Conservation (phyloP, 53 echinoderm and acorn worm genomes). For the Holothuria scabra region DNA sequence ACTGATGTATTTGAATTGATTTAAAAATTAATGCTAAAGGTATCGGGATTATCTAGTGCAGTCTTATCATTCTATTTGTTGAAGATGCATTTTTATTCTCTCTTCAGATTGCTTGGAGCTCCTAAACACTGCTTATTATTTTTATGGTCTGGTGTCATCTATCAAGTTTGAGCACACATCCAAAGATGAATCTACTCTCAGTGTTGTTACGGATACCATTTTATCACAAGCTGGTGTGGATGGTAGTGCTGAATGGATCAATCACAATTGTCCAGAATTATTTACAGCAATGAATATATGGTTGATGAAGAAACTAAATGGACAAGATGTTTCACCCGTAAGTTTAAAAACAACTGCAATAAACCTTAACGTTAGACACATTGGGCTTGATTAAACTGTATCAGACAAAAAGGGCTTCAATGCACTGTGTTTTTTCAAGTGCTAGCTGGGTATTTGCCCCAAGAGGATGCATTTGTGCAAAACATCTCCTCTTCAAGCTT, state of each 20-base stretch:
- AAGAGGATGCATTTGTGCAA: too few relatives aligned
- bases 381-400: too few relatives aligned
- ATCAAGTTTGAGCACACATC: conserved; percentile 1
- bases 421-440: too few relatives aligned
- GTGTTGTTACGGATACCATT: background rate
- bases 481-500: too few relatives aligned
- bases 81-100: background rate
- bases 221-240: background rate
- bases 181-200: conserved; percentile 4
- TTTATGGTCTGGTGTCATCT: background rate
- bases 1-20: too few relatives aligned
- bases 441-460: too few relatives aligned
- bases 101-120: conserved; percentile 4
- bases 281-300: conserved; percentile 75
- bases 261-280: conserved; percentile 75
- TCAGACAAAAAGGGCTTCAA: too few relatives aligned
- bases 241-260: conserved; percentile 63
- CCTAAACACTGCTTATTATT: background rate
- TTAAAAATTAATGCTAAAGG: too few relatives aligned
- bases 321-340: conserved; percentile 11
- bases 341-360: conserved; percentile 34
- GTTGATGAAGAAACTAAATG: conserved; percentile 48
- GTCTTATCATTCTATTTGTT: too few relatives aligned
- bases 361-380: too few relatives aligned
- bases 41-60: too few relatives aligned